These are phyloP conservation scores for Stichopus chloronotus DNA, from an alignment of 35 echinoderm and acorn worm species.

Conservation along the genomic window DNA sequence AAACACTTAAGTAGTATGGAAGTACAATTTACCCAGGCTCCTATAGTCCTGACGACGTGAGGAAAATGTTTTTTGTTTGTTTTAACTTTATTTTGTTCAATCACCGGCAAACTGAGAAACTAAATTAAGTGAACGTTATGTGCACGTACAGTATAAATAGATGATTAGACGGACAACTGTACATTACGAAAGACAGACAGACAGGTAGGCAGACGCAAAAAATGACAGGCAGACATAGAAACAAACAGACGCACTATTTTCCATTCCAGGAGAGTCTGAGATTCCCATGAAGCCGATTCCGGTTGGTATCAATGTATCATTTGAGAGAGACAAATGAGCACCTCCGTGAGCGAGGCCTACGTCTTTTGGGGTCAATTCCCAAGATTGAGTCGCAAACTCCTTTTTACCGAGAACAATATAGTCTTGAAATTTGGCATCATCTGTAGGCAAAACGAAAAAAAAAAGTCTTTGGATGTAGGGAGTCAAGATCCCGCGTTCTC, in stretches of 20 bases:
- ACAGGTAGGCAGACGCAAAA: no score
- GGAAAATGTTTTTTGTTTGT: neutral
- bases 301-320: neutral
- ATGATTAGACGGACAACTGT: no score
- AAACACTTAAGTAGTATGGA: neutral
- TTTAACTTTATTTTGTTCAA: neutral
- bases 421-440: neutral
- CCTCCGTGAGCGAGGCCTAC: neutral
- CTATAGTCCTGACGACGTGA: neutral
- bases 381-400: slow-evolving; percentile 1
- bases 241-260: neutral
- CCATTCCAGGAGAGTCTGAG: neutral
- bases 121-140: neutral
- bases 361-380: neutral
- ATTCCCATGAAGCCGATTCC: neutral
- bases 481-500: no score
- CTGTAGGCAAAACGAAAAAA: neutral
- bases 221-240: no score
- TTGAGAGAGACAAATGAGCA: neutral
- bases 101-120: neutral
- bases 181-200: no score
- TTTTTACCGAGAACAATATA: neutral
- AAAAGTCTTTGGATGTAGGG: no score
- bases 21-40: neutral
- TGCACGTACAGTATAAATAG: neutral